phyloP scores from a whole-genome alignment of 2,113 vertebrate genomes.

The Synchiropus splendidus region DNA sequence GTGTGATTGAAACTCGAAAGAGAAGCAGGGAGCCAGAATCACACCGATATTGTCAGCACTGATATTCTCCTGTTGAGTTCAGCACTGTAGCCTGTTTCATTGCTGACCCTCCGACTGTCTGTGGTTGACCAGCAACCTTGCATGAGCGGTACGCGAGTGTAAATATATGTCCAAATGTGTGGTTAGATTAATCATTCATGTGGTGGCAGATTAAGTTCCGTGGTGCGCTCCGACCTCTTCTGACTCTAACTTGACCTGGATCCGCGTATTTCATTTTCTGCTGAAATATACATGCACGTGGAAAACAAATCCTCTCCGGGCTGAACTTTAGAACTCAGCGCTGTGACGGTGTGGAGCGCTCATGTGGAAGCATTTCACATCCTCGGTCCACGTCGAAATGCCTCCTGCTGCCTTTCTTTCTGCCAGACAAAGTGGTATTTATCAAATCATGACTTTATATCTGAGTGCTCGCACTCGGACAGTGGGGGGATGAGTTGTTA shows the following conservation, averaged over 20 bases:
- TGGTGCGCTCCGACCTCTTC: no score
- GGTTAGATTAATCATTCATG: background rate
- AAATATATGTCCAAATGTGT: conserved; percentile 17
- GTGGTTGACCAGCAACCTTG: no score
- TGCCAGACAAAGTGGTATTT: conserved; percentile 7
- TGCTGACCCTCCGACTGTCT: no score
- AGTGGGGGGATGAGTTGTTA: conserved; percentile 44
- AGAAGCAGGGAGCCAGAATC: no score
- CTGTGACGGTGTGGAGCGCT: conserved; percentile 1
- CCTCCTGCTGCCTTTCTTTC: background rate
- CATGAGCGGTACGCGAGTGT: background rate
- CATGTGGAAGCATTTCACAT: background rate
- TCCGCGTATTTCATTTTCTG: conserved; percentile 10
- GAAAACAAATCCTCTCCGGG: conserved; percentile 28
- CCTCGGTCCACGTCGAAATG: background rate
- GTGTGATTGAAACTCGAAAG: no score
- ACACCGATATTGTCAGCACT: no score
- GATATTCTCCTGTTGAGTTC: no score
- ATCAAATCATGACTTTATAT: conserved; percentile 19
- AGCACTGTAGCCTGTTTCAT: no score
- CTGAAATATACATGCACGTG: conserved; percentile 39
- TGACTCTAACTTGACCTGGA: background rate
- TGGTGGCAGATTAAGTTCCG: no score
- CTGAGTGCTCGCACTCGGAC: conserved; percentile 27
- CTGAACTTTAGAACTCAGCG: conserved; percentile 19